Base-by-base conservation (phyloP, 2,888 invertebrate genomes). In the Dryobotodes eremita region DNA sequence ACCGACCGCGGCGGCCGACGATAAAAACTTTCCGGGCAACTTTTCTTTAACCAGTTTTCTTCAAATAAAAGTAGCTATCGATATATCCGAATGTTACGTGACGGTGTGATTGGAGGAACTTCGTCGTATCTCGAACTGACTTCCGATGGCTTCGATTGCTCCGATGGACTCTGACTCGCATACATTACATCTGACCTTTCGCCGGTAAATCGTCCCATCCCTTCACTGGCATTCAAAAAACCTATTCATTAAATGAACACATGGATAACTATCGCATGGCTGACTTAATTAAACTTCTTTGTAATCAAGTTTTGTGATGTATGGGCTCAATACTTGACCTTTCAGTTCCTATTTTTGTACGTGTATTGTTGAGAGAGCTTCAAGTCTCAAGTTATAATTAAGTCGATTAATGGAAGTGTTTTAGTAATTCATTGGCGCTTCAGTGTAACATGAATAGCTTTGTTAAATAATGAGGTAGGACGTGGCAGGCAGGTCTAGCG, bases 121-220 rank as follows among this genome's bases (percentile, higher is more conserved):
- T 90, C 91, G 90, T 92, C 91, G 87, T 90, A 88, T 87, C 87
- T 87, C 75, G 87, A 87, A 91, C 89, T 80, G 86, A 91, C 90
- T 93, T 91, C 90, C 92, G 90, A 91, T 89, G 89, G 89, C 88
- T 91, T 86, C 91, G 90, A 92, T 92, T 93, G 93, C 93, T 92
- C 91, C 80, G 88, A 89, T 87, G 86, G 90, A 89, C 90, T 91
- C 90, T 90, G 91, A 88, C 89, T 91, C 87, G 93, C 92, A 93
- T 93, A 92, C 89, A 92, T 93, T 92, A 92, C 87, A 80, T 88
- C 84, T 90, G 90, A 90, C 92, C 91, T 89, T 87, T 87, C 72
- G 70, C 78, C 77, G 73, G 82, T 82, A 83, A 83, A 84, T 88
- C 83, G 80, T 78, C 83, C 74, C 72, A 79, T 87, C 77, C 84